Percentiles rank a stretch among this genome's conserved stretches.
Evolutionary conservation across 1,140 invertebrate species (phyloP).

Genomic region (Vanessa tameamea): DNA sequence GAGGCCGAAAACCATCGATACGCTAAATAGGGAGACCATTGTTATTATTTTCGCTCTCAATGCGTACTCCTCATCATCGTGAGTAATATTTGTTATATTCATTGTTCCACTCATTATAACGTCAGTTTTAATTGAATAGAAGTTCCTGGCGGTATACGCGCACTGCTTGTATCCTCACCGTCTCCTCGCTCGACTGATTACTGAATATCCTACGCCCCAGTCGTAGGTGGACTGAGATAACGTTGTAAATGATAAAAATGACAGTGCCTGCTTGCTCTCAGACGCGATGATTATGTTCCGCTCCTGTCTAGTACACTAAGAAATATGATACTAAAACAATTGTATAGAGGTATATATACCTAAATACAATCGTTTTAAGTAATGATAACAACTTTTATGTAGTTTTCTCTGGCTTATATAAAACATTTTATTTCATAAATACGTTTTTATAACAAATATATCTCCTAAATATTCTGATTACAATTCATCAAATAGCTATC

Average conservation of each 20-base stretch:
- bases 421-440: too few relatives aligned
- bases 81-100: conserved; percentile 36
- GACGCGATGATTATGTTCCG: conserved; percentile 43
- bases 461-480: too few relatives aligned
- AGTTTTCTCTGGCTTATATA: too few relatives aligned
- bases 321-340: conserved; percentile 11
- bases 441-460: too few relatives aligned
- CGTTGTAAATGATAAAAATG: conserved; percentile 72
- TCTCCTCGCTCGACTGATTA: conserved; percentile 52
- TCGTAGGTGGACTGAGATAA: conserved; percentile 65
- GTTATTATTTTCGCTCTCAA: conserved; percentile 85
- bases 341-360: background rate
- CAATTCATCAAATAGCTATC: too few relatives aligned
- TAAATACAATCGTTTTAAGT: too few relatives aligned
- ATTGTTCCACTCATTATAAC: conserved; percentile 49
- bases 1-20: conserved; percentile 86
- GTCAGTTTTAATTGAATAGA: conserved; percentile 40
- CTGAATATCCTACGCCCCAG: conserved; percentile 46
- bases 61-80: conserved; percentile 45
- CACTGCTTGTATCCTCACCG: conserved; percentile 30
- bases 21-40: conserved; percentile 85
- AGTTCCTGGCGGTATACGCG: conserved; percentile 31
- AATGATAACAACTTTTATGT: too few relatives aligned
- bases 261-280: conserved; percentile 52
- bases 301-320: conserved; percentile 18